Evolutionary conservation across 2,888 invertebrate genomes (phyloP).

Genomic region (Lamproptera curius): DNA sequence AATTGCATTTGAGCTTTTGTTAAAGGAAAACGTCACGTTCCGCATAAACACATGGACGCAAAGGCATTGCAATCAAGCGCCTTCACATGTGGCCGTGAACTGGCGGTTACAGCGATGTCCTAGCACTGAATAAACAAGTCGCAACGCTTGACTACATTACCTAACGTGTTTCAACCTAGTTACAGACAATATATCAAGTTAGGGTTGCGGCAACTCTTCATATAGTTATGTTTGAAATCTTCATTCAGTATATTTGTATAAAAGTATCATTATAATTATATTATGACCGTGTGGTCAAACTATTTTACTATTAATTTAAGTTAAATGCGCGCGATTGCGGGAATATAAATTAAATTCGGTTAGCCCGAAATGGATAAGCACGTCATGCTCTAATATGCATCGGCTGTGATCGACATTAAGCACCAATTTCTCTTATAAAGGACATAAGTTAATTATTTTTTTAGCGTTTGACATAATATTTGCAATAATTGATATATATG

Average conservation of each 20-base stretch:
- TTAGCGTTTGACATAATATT: too few relatives aligned
- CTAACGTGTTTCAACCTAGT: constrained; percentile 6
- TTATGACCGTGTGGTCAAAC: not conserved
- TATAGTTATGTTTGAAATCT: not conserved
- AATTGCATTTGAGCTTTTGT: constrained; percentile 9
- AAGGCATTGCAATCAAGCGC: constrained; percentile 51
- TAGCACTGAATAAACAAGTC: constrained; percentile 39
- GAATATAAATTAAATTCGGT: constrained; percentile 13
- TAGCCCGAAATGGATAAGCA: constrained; percentile 11
- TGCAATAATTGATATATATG: too few relatives aligned
- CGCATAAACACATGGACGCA: constrained; percentile 30
- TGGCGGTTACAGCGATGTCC: constrained; percentile 47
- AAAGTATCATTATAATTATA: not conserved
- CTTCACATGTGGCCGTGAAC: constrained; percentile 57
- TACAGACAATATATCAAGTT: too few relatives aligned
- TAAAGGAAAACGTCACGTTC: constrained; percentile 16
- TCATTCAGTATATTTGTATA: too few relatives aligned
- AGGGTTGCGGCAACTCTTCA: too few relatives aligned
- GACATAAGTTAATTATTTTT: not conserved
- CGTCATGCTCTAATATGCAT: constrained; percentile 5
- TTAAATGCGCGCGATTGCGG: constrained; percentile 2
- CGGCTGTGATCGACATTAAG: constrained; percentile 8
- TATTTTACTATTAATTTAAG: not conserved
- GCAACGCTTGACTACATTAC: constrained; percentile 8
- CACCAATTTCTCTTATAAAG: not conserved